These are phyloP conservation scores for Cerastis leucographa DNA, from an alignment of 2,888 invertebrate species.

Conservation along the genomic window DNA sequence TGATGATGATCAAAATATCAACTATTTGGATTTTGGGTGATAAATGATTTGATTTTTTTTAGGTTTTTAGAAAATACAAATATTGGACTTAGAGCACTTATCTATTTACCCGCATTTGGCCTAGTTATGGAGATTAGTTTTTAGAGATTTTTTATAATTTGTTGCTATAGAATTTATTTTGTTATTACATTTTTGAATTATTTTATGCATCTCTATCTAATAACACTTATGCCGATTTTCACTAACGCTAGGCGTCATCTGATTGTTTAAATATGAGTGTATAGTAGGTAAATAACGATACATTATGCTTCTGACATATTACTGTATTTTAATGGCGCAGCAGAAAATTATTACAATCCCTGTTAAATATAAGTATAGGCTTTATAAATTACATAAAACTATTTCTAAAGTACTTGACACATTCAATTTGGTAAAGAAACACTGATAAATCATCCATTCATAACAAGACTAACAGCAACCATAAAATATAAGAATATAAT, in stretches of 20 bases:
- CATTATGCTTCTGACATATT: conserved; percentile 35
- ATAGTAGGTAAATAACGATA: conserved; percentile 42
- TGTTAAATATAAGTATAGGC: conserved; percentile 62
- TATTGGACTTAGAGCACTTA: no score
- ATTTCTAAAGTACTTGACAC: conserved; percentile 67
- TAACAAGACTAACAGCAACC: conserved; percentile 72
- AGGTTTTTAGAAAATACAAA: background rate
- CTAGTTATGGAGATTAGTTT: background rate
- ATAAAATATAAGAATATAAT: conserved; percentile 70
- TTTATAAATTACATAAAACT: conserved; percentile 53
- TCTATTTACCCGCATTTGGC: background rate
- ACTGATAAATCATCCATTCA: conserved; percentile 59
- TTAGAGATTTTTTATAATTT: background rate
- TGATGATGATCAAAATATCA: background rate
- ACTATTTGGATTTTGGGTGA: no score
- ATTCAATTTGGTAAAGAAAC: conserved; percentile 73
- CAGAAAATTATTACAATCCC: conserved; percentile 66
- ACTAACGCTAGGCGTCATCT: background rate
- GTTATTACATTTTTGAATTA: background rate
- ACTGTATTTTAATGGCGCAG: conserved; percentile 62
- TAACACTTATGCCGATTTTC: background rate
- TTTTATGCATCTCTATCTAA: background rate
- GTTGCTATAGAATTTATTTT: conserved; percentile 1
- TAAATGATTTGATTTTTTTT: no score
- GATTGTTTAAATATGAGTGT: background rate